Conservation (phyloP, 1,140 invertebrate species). For the Cotesia typhae region DNA sequence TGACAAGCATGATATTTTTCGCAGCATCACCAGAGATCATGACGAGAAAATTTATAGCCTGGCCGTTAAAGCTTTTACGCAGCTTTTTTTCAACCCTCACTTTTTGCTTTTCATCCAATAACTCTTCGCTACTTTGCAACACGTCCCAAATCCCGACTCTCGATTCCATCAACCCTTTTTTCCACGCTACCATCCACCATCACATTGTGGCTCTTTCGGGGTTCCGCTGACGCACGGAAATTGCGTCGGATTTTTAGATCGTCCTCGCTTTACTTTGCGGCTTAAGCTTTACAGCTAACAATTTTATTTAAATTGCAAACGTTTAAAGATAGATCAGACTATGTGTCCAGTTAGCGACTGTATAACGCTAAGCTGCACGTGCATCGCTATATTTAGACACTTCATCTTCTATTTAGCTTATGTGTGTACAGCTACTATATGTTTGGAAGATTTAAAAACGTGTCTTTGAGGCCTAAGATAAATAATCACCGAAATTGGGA, state of each 20-base stretch:
- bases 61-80: too few relatives aligned
- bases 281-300: neutral
- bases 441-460: too few relatives aligned
- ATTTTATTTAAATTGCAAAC: slow-evolving; percentile 16
- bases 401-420: slow-evolving; percentile 2
- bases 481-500: slow-evolving; percentile 6
- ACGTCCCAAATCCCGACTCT: neutral
- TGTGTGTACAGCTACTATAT: neutral
- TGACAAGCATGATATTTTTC: too few relatives aligned
- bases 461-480: neutral
- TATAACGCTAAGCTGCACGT: neutral
- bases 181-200: too few relatives aligned
- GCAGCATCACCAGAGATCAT: too few relatives aligned
- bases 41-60: too few relatives aligned
- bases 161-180: neutral
- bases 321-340: slow-evolving; percentile 19
- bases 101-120: too few relatives aligned
- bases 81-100: too few relatives aligned
- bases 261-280: neutral
- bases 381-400: slow-evolving; percentile 12
- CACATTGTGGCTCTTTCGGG: neutral
- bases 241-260: slow-evolving; percentile 5
- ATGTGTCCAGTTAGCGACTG: slow-evolving; percentile 12
- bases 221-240: slow-evolving; percentile 6
- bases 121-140: too few relatives aligned